These are phyloP conservation scores for Trachelipus rathkii DNA, from an alignment of 1,140 invertebrate species.

Conservation along the genomic window DNA sequence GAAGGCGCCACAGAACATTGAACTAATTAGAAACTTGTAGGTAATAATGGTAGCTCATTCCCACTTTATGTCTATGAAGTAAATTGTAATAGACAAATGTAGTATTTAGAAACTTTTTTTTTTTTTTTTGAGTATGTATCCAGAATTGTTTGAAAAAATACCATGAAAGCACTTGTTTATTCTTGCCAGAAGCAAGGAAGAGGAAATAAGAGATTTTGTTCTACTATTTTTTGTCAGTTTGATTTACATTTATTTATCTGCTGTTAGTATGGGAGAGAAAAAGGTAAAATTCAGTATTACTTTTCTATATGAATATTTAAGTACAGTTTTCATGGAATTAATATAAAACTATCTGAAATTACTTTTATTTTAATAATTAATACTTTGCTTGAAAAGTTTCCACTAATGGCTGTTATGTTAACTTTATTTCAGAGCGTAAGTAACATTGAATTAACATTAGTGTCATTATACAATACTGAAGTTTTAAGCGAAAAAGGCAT, in stretches of 20 bases:
- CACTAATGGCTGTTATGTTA: not conserved
- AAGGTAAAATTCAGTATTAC: constrained; percentile 27
- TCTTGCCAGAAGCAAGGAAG: constrained; percentile 36
- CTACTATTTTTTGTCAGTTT: constrained; percentile 38
- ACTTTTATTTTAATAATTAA: not conserved
- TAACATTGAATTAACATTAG: constrained; percentile 76
- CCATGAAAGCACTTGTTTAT: constrained; percentile 40
- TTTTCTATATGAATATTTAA: too few relatives aligned
- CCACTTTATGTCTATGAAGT: too few relatives aligned
- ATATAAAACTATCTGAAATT: not conserved
- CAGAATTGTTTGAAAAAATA: constrained; percentile 38
- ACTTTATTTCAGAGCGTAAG: constrained; percentile 58
- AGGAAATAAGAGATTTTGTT: constrained; percentile 39
- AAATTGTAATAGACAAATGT: too few relatives aligned
- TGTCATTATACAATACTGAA: constrained; percentile 85
- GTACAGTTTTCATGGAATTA: too few relatives aligned
- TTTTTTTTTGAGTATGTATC: constrained; percentile 22
- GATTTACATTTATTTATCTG: constrained; percentile 40
- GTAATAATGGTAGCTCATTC: too few relatives aligned
- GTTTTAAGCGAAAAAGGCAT: constrained; percentile 68
- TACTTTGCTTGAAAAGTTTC: not conserved
- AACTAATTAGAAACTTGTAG: too few relatives aligned
- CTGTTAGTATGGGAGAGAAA: constrained; percentile 40
- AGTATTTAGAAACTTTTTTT: not conserved
- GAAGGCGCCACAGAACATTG: too few relatives aligned